These are phyloP conservation scores for Rallus limicola DNA, from an alignment of 2,113 vertebrate species.

Conservation along the genomic window DNA sequence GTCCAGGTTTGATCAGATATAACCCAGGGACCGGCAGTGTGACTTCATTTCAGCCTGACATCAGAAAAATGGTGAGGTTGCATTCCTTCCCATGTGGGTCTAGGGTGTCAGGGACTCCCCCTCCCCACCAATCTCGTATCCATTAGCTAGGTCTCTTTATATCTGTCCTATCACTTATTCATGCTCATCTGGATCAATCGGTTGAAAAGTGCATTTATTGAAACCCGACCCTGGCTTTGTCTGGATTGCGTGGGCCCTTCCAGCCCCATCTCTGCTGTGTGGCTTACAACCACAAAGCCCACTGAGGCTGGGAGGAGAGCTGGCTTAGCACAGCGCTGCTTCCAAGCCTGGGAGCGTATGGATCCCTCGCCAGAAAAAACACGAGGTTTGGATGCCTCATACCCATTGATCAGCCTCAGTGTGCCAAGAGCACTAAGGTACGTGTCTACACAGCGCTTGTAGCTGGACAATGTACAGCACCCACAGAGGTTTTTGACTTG, in stretches of 20 bases:
- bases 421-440: neutral
- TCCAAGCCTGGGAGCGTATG: neutral
- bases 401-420: neutral
- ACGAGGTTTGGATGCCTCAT: neutral
- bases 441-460: rapidly evolving
- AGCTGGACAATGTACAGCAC: neutral
- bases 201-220: slow-evolving; percentile 67
- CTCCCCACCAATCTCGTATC: neutral
- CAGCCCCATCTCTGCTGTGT: neutral
- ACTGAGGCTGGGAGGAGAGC: neutral
- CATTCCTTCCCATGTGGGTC: neutral
- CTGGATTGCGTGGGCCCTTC: neutral
- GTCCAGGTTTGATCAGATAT: neutral
- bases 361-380: neutral
- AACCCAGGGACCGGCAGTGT: neutral
- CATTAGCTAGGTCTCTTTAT: slow-evolving; percentile 65
- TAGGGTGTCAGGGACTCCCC: neutral
- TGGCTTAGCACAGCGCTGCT: neutral
- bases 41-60: neutral
- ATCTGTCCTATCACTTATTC: slow-evolving; percentile 69
- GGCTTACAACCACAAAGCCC: slow-evolving; percentile 15
- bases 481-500: neutral
- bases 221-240: slow-evolving; percentile 57
- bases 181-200: slow-evolving; percentile 67
- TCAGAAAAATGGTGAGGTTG: slow-evolving; percentile 16